Evolutionary conservation across 1,140 invertebrate species (phyloP), one percentile per base, ranked within the genome.

Genomic region (Brachionus rotundiformis): DNA sequence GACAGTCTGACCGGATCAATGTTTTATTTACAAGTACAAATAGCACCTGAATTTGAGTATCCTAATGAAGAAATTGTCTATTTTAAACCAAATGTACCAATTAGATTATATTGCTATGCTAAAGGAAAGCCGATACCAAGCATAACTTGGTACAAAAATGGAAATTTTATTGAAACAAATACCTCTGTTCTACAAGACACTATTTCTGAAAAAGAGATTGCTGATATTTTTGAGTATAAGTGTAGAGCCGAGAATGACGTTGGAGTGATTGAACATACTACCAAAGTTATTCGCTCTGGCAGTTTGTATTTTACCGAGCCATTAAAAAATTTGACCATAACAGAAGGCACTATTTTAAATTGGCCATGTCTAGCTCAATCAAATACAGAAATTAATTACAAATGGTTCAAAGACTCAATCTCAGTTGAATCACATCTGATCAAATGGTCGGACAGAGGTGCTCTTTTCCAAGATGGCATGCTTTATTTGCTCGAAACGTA

Each of bases 401-500:
- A 79, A 59, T 79, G 76, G 76, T 79, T 79, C 47, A 79, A 79
- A 59, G 76, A 79, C 11, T 59, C 47, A 7, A 39, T 79, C 3
- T 54, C 47, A 25, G 76, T 79, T 39, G 44, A 79, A 27, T 79
- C 76, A 10, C 76, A 79, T 79, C 41, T 79, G 11, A 29, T 59
- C 59, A 54, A 63, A 59, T 79, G 76, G 76, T 33, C 47, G 6
- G 76, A 79, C 16, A 47, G 76, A n/a, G 76, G 76, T 1, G 76
- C 76, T 25, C 36, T 79, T 13, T 79, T 79, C 25, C 76, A 79
- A 63, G 76, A 79, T n/a, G 76, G 76, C 29, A 79, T 79, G 76
- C 76, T 79, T 19, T 79, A 79, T 79, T 79, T 79, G 54, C 36
- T 79, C 19, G 76, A 79, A 19, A 79, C 76, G n/a, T 79, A 79